These are phyloP conservation scores for Spilarctia lutea DNA, from an alignment of 2,888 invertebrate species.

Conservation along the genomic window DNA sequence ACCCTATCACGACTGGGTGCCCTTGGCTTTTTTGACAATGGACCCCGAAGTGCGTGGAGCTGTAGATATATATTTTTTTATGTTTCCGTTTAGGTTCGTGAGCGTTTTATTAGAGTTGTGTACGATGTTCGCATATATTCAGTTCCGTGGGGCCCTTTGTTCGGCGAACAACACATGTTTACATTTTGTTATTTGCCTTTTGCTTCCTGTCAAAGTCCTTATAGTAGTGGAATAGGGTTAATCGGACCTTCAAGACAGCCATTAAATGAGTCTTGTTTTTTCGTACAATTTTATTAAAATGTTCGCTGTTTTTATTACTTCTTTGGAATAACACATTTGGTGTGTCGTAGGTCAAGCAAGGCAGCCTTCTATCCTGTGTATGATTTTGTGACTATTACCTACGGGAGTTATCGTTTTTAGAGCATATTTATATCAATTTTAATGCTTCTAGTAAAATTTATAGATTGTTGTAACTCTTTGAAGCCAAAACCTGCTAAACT, in stretches of 20 bases:
- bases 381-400: background rate
- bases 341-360: background rate
- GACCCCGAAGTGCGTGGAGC: slow-evolving; percentile 32
- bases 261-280: background rate
- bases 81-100: slow-evolving; percentile 53
- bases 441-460: no score
- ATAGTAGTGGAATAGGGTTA: slow-evolving; percentile 5
- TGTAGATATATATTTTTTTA: slow-evolving; percentile 45
- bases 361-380: background rate
- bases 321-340: background rate
- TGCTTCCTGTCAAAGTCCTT: slow-evolving; percentile 10
- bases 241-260: background rate
- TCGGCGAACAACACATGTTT: slow-evolving; percentile 29
- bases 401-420: background rate
- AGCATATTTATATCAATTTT: background rate
- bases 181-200: slow-evolving; percentile 14
- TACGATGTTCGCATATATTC: slow-evolving; percentile 24
- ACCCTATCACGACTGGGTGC: slow-evolving; percentile 39
- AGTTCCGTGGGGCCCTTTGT: slow-evolving; percentile 29
- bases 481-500: no score
- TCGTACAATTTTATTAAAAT: background rate
- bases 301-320: background rate
- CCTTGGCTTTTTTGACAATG: slow-evolving; percentile 54
- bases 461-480: no score
- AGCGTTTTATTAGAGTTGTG: slow-evolving; percentile 51